Evolutionary conservation across 2,113 vertebrate genomes (phyloP), one percentile per base, ranked within the genome.

Genomic region (Nansenia antarctica): DNA sequence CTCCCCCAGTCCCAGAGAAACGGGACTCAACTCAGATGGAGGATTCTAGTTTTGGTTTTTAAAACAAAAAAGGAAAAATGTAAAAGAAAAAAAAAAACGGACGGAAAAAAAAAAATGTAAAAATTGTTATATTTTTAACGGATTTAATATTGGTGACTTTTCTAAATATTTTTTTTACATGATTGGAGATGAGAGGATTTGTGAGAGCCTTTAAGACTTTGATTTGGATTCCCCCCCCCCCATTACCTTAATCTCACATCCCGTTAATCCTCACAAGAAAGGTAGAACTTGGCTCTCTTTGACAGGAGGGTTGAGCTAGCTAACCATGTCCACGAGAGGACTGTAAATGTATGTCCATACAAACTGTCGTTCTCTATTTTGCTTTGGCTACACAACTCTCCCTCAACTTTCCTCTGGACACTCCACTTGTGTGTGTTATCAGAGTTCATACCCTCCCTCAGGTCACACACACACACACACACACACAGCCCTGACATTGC

Each of bases 161-260:
- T 31, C 49, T 53, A 68, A 62, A 62, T 24, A 55, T 26, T 1
- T 26, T 26, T 26, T 72, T 68, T 27, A 79, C 53, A 65, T 70
- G n/a, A n/a, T 73, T 76, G 32, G 67, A 78, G 67, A 76, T 68
- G 49, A 72, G 67, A 74, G 74, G 57, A 69, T 65, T 84, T 76
- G 30, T 80, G 35, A 62, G 67, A 87, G 83, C 87, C 77, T 80
- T 87, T 87, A 85, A 73, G 45, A 74, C 52, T 81, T 81, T 77
- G 30, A 70, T 70, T 79, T 69, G 35, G 78, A 80, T 82, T 71
- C 45, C 15, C 45, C n/a, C 45, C n/a, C 4, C 70, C 72, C 24
- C 61, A 66, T 7, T 14, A 39, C n/a, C 11, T 67, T 47, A 54
- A 74, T 60, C 64, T 70, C 67, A 47, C 27, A 34, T 18, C 45